Conservation (phyloP, 2,113 vertebrate species). For the Laticauda colubrina region DNA sequence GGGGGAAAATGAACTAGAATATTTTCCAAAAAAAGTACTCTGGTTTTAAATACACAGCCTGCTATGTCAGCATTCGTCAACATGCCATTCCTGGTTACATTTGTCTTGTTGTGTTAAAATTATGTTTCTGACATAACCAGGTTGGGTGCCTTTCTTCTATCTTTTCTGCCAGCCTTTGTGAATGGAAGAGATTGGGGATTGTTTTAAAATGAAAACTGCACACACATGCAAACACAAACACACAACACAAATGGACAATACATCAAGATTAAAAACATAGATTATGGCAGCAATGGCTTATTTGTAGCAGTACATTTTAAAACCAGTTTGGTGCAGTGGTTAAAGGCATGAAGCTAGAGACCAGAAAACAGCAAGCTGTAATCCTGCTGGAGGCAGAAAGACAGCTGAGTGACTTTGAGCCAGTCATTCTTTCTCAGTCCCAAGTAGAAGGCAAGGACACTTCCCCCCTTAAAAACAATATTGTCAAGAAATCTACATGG, state of each 20-base stretch:
- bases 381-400: background rate
- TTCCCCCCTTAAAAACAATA: background rate
- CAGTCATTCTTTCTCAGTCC: background rate
- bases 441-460: background rate
- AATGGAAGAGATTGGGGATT: constrained; percentile 42
- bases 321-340: background rate
- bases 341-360: background rate
- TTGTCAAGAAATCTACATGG: background rate
- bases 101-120: constrained; percentile 69
- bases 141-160: constrained; percentile 50
- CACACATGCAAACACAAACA: background rate
- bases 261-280: background rate
- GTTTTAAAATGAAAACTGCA: background rate
- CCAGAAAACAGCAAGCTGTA: background rate
- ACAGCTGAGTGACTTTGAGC: background rate
- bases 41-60: constrained; percentile 45
- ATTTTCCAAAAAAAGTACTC: constrained; percentile 49
- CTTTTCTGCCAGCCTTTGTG: constrained; percentile 48
- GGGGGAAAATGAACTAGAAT: background rate
- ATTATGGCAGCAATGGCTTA: background rate
- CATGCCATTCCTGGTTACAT: constrained; percentile 61
- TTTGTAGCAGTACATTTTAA: background rate
- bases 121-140: constrained; percentile 61
- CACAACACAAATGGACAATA: background rate
- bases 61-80: constrained; percentile 34